Evolutionary conservation across 2,888 invertebrate species (phyloP), one percentile per base, ranked within the genome.

Genomic region (Eupeodes luniger): DNA sequence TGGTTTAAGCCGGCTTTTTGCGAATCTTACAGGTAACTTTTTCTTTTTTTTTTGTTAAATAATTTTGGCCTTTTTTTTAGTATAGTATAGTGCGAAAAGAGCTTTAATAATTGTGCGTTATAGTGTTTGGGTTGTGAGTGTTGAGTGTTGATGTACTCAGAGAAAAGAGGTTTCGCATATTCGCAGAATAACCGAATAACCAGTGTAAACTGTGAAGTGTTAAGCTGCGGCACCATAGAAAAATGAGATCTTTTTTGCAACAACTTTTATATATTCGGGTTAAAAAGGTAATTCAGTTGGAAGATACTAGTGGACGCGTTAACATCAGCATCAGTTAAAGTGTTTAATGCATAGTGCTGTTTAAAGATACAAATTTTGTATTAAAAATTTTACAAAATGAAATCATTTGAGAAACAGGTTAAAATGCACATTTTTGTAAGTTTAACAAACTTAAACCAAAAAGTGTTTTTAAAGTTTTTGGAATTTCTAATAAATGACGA

Each of bases 1-100:
- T 36, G 62, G 84, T 75, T 84, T 64, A 12, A 84, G 75, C 84
- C 44, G 80, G 80, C 74, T 84, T 11, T 47, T 64, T 47, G 72
- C 67, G 59, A 57, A 74, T 61, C 62, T 83, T 61, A 10, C 79
- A 74, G 79, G 83, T 79, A 74, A 74, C 47, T 4, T 51, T 51
- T 27, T 27, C 14, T 67, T 51, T 51, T 66, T 27, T 19, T 67
- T 49, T 27, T 44, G 40, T 40, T 40, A 40, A 9, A 16, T 12
- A 67, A n/a, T 70, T 72, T 72, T 72, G 47, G 47, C 10, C 4
- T 16, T 72, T 40, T 57, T 72, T 40, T 47, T 49, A 59, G 47
- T 27, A 27, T 27, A 27, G 27, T 27, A 27, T 27, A 27, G 27
- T 34, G 59, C 57, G 47, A 47, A 72, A 57, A 59, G n/a, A 72